A percentile compares a stretch with the other conserved stretches of the same genome.
phyloP scores from a whole-genome alignment of 1,140 invertebrate genomes.

The Drosophila takahashii region DNA sequence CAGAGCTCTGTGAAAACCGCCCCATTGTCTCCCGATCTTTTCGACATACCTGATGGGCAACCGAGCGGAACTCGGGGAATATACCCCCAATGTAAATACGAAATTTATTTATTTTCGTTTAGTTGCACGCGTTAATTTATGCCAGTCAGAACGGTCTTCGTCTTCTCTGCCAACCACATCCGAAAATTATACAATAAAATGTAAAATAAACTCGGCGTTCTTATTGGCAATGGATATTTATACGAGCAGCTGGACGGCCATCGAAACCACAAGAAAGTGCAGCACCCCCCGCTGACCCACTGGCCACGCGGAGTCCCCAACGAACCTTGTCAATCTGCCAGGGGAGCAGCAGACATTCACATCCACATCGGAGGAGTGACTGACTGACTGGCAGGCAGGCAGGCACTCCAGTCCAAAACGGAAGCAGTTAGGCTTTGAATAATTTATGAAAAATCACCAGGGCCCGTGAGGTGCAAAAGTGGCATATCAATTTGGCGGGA shows the following conservation, averaged over 20 bases:
- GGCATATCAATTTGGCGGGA: constrained; percentile 65
- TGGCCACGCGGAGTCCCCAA: constrained; percentile 9
- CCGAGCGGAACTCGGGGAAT: constrained; percentile 37
- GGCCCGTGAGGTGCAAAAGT: constrained; percentile 52
- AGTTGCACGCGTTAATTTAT: constrained; percentile 82
- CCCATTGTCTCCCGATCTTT: constrained; percentile 62
- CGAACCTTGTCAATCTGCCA: constrained; percentile 60
- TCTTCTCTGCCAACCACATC: constrained; percentile 64
- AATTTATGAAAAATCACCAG: constrained; percentile 72
- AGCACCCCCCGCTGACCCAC: constrained; percentile 24
- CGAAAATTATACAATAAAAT: constrained; percentile 83
- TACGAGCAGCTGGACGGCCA: constrained; percentile 62
- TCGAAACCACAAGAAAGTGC: constrained; percentile 66
- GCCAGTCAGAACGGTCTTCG: constrained; percentile 30
- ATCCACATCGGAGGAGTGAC: constrained; percentile 9
- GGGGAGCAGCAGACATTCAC: constrained; percentile 21
- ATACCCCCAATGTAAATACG: constrained; percentile 64
- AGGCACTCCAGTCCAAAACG: constrained; percentile 66
- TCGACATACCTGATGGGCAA: constrained; percentile 63
- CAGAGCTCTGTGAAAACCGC: constrained; percentile 59
- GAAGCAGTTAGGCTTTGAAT: constrained; percentile 80
- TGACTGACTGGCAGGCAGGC: constrained; percentile 5
- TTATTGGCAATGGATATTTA: constrained; percentile 65
- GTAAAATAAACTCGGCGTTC: constrained; percentile 71
- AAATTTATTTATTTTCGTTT: constrained; percentile 79